phyloP scores from a whole-genome alignment of 2,113 vertebrate species.

The Miniopterus natalensis region DNA sequence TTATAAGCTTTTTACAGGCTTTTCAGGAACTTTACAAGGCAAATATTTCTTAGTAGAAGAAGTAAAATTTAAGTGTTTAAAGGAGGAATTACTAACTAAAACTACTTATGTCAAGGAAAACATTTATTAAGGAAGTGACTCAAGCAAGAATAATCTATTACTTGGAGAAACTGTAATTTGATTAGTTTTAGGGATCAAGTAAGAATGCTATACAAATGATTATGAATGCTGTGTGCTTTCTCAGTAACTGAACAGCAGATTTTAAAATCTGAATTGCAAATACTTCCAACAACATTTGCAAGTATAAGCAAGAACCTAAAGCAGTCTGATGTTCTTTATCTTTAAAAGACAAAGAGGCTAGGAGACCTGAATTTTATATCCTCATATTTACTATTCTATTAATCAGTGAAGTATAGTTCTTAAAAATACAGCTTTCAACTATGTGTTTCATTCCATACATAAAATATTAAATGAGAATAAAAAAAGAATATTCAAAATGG shows the following conservation, averaged over 20 bases:
- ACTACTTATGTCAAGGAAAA: constrained; percentile 47
- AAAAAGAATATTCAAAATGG: neutral
- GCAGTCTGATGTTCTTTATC: neutral
- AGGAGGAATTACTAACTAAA: constrained; percentile 32
- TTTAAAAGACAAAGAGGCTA: constrained; percentile 69
- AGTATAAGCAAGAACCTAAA: constrained; percentile 67
- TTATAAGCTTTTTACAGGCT: neutral
- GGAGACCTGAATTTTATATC: constrained; percentile 51
- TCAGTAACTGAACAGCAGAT: constrained; percentile 5
- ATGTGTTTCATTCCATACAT: constrained; percentile 37
- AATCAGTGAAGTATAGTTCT: constrained; percentile 42
- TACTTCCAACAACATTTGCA: constrained; percentile 59
- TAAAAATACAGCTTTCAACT: constrained; percentile 44
- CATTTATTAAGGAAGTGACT: constrained; percentile 32
- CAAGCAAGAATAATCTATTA: constrained; percentile 36
- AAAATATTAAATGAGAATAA: constrained; percentile 38
- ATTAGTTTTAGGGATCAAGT: constrained; percentile 45
- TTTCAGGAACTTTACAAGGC: neutral
- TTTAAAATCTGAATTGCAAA: neutral
- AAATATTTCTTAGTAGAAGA: neutral
- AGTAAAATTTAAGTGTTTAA: neutral
- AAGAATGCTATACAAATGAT: constrained; percentile 45
- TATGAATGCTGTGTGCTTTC: constrained; percentile 44
- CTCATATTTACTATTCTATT: constrained; percentile 14
- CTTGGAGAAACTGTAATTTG: constrained; percentile 14